Evolutionary conservation across 1,140 invertebrate species (phyloP).

Genomic region (Hycleus phaleratus): DNA sequence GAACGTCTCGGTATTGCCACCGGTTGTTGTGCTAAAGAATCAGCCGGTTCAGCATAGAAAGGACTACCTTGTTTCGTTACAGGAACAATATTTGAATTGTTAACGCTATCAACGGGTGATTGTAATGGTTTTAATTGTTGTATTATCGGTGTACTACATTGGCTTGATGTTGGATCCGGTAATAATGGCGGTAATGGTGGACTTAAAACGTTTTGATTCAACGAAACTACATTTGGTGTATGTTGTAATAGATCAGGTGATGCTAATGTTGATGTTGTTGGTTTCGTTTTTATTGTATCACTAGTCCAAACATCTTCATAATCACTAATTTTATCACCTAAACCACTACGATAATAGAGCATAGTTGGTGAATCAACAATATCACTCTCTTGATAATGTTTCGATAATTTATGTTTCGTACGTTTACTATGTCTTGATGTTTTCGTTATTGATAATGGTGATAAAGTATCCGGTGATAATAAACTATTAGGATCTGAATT

Average conservation of each 20-base stretch:
- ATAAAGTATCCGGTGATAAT: constrained; percentile 42
- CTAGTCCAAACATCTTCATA: constrained; percentile 91
- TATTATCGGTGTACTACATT: constrained; percentile 28
- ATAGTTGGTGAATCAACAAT: constrained; percentile 72
- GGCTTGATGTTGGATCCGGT: constrained; percentile 25
- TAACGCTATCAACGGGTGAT: constrained; percentile 15
- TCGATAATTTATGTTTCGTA: constrained; percentile 54
- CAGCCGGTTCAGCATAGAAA: constrained; percentile 87
- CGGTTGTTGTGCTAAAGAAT: constrained; percentile 53
- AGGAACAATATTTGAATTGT: not conserved
- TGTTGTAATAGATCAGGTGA: constrained; percentile 38
- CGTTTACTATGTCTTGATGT: constrained; percentile 32
- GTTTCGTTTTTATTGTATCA: constrained; percentile 46
- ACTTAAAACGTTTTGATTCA: constrained; percentile 50
- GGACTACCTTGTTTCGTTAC: constrained; percentile 64
- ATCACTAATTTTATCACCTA: constrained; percentile 87
- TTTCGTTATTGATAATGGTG: constrained; percentile 33
- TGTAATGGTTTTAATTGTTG: constrained; percentile 16
- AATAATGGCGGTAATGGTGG: constrained; percentile 37
- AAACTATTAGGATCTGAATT: constrained; percentile 46
- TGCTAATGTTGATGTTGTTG: constrained; percentile 24
- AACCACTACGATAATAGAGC: constrained; percentile 71
- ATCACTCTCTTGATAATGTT: constrained; percentile 70
- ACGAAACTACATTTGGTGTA: constrained; percentile 40
- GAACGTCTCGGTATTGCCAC: constrained; percentile 25